Conservation (phyloP, 2,888 invertebrate genomes). For the Steinernema hermaphroditum region DNA sequence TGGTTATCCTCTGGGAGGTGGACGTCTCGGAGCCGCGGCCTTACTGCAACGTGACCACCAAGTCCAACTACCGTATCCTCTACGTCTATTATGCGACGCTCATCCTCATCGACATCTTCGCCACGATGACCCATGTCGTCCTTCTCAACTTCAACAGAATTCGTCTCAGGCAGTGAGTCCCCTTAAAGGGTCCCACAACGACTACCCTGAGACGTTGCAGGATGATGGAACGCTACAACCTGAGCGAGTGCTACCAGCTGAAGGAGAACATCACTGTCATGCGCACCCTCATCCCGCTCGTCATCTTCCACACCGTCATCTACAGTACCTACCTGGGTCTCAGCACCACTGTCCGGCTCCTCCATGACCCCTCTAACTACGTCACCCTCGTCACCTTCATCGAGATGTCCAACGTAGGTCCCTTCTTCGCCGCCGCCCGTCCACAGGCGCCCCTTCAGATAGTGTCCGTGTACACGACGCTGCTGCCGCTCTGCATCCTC, state of each 20-base stretch:
- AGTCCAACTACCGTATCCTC: constrained; percentile 1
- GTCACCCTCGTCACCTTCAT: constrained; percentile 11
- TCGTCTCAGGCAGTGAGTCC: constrained; percentile 22
- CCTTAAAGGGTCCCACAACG: no score
- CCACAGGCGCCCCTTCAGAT: background rate
- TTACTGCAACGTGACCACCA: constrained; percentile 16
- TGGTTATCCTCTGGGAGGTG: background rate
- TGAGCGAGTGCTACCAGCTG: constrained; percentile 27
- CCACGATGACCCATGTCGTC: constrained; percentile 6
- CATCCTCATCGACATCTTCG: constrained; percentile 12
- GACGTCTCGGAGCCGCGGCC: background rate
- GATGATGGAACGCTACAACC: constrained; percentile 29
- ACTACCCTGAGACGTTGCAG: background rate
- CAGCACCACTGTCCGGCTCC: constrained; percentile 3
- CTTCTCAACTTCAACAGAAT: constrained; percentile 23
- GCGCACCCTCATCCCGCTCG: constrained; percentile 5
- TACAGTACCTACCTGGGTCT: constrained; percentile 3
- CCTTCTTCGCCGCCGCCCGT: background rate
- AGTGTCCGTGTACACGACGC: constrained; percentile 12
- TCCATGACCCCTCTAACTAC: background rate
- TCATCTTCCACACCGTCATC: constrained; percentile 11
- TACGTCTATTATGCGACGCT: constrained; percentile 7
- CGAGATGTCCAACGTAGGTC: constrained; percentile 12
- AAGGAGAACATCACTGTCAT: constrained; percentile 25
- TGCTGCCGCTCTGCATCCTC: constrained; percentile 21